Evolutionary conservation across 2,888 invertebrate genomes (phyloP).

Genomic region (Oligia latruncula): DNA sequence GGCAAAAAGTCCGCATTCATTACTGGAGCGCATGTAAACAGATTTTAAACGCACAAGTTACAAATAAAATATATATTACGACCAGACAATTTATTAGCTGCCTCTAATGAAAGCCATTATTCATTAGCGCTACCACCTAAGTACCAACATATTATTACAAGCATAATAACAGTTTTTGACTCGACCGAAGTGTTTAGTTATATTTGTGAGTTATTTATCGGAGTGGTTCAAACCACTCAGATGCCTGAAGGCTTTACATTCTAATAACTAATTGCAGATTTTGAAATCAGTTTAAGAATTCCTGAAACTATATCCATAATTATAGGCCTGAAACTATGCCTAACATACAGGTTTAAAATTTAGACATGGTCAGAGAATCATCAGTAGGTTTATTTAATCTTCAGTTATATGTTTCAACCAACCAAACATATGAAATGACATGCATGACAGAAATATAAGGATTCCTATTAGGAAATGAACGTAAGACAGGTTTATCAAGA

Average conservation of each 20-base stretch:
- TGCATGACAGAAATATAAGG: constrained; percentile 21
- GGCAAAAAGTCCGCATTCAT: constrained; percentile 72
- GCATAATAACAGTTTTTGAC: constrained; percentile 22
- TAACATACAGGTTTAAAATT: neutral
- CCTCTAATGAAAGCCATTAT: constrained; percentile 59
- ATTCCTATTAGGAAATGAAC: constrained; percentile 36
- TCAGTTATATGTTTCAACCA: constrained; percentile 2
- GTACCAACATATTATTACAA: constrained; percentile 29
- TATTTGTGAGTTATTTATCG: neutral
- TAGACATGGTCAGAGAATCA: neutral
- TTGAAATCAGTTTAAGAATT: neutral
- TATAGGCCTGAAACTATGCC: neutral
- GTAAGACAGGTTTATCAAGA: constrained; percentile 48
- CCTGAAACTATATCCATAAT: neutral
- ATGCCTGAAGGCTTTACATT: neutral
- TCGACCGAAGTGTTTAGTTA: neutral
- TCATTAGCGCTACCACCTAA: constrained; percentile 28
- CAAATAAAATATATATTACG: constrained; percentile 58
- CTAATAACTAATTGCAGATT: neutral
- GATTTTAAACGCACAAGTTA: constrained; percentile 59
- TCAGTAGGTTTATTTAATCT: neutral
- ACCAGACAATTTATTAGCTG: constrained; percentile 53
- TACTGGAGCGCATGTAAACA: constrained; percentile 66
- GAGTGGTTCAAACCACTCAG: neutral
- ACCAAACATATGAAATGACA: constrained; percentile 11